Conservation (phyloP, 2,113 vertebrate genomes). For the Agapornis roseicollis region DNA sequence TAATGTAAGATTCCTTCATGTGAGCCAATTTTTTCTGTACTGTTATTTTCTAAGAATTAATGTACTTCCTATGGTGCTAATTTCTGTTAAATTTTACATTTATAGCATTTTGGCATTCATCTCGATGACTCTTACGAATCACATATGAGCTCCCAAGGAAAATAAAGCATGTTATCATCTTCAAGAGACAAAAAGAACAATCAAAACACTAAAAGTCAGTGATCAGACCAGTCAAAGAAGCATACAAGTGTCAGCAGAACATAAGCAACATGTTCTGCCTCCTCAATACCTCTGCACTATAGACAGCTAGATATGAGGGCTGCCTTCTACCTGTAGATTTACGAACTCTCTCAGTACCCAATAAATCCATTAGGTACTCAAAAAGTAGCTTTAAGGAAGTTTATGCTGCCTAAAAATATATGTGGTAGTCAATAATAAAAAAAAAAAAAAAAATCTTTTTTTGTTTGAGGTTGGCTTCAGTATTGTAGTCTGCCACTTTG, state of each 20-base stretch:
- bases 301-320: background rate
- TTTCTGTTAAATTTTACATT: background rate
- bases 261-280: background rate
- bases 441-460: background rate
- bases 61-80: background rate
- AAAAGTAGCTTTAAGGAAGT: background rate
- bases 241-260: background rate
- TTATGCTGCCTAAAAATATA: background rate
- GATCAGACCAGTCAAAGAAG: background rate
- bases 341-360: background rate
- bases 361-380: background rate
- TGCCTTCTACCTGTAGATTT: background rate
- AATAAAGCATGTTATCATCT: background rate
- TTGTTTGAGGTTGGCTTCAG: background rate
- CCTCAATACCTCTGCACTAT: too few species aligned
- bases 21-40: background rate
- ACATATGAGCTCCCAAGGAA: background rate
- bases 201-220: background rate
- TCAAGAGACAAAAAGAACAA: background rate
- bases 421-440: background rate
- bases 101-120: background rate
- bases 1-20: accelerated
- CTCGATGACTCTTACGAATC: background rate
- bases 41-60: background rate
- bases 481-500: background rate